Base-by-base conservation (phyloP, 2,113 vertebrate genomes). In the Lates calcarifer region DNA sequence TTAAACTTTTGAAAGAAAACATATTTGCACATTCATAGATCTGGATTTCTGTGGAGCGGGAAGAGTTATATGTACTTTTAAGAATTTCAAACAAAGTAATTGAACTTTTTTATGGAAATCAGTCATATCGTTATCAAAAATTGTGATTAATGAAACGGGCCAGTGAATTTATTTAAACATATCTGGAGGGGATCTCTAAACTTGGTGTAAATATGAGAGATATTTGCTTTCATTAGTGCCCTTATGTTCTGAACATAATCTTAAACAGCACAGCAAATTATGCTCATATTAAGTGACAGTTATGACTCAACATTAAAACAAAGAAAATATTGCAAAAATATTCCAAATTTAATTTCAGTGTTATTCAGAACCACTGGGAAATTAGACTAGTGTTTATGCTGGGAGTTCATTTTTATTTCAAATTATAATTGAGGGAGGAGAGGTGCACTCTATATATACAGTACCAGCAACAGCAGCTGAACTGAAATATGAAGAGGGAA, bases 321-420 rank as follows among this genome's bases (percentile, higher is more conserved):
- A 56, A 63, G 57, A 77, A 69, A 57, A 55, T 83, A n/a, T 49
- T 58, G 12, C 9, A 68, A 14, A 63, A 55, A 49, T 15, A 74
- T 47, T 24, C 45, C 29, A 68, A 45, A 86, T 81, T 62, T 72
- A 33, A 82, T 79, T 58, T 66, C 12, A 63, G 51, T 76, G 76
- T 84, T 73, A 76, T 89, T 78, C 29, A 63, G 29, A 79, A 64
- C 83, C 70, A 12, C 49, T 74, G 79, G 85, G 86, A 88, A 89
- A 88, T 87, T 65, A 90, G 35, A 63, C 43, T 61, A 18, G 26
- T 71, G 49, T 83, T 82, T 63, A 79, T 79, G 78, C 77, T 73
- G 24, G 47, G 57, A 83, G 69, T 87, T 77, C 6, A 5, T 87
- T 85, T 81, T 81, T 75, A 75, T 86, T 81, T 83, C n/a, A 76